These are phyloP conservation scores for Tuta absoluta DNA, from an alignment of 2,888 invertebrate species.

Conservation along the genomic window DNA sequence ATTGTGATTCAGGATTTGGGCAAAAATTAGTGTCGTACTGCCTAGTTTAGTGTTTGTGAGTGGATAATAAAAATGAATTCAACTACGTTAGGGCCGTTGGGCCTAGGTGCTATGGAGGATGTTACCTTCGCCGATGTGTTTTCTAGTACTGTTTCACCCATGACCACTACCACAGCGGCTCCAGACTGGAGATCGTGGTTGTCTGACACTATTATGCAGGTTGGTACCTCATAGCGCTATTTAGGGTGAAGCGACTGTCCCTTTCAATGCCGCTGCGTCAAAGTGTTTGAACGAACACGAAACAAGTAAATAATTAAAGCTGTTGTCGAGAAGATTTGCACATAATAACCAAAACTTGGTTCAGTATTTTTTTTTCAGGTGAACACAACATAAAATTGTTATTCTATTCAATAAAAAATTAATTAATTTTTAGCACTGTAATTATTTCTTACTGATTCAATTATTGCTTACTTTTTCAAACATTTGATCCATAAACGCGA, in stretches of 20 bases:
- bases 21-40: not conserved
- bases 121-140: not conserved
- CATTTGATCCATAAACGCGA: too few species aligned
- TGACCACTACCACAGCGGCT: not conserved
- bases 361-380: too few species aligned
- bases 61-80: constrained; percentile 15
- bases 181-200: constrained; percentile 32
- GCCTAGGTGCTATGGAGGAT: not conserved
- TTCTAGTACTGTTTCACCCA: constrained; percentile 3
- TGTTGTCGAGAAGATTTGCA: too few species aligned
- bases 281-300: too few species aligned
- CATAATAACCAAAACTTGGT: too few species aligned
- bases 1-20: not conserved
- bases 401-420: too few species aligned
- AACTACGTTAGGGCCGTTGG: constrained; percentile 12
- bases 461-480: too few species aligned
- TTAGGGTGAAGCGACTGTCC: not conserved
- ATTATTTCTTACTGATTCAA: too few species aligned
- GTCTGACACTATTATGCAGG: constrained; percentile 31
- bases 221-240: constrained; percentile 20
- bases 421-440: too few species aligned
- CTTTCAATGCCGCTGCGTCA: not conserved
- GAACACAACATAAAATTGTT: too few species aligned
- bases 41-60: not conserved
- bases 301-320: too few species aligned